Percentiles rank a stretch among this genome's conserved stretches.
These are phyloP conservation scores for Cerceris ruficornis DNA, from an alignment of 2,888 invertebrate genomes.

Conservation along the genomic window DNA sequence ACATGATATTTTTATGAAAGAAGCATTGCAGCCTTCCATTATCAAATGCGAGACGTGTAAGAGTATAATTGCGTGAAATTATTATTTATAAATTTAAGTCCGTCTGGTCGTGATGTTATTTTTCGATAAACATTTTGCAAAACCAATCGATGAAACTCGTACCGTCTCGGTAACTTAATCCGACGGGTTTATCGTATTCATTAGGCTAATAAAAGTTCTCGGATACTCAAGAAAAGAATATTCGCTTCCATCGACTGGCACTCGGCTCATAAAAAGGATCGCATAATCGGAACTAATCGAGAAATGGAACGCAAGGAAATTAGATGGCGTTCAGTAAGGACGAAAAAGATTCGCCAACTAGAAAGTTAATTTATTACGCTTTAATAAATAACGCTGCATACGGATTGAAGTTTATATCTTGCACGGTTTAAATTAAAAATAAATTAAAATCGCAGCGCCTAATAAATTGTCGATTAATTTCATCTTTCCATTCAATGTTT, in stretches of 20 bases:
- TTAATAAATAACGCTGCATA: not conserved
- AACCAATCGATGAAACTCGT: not conserved
- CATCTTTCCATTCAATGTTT: too few relatives aligned
- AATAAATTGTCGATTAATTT: too few relatives aligned
- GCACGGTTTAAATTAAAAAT: too few relatives aligned
- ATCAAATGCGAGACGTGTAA: too few relatives aligned
- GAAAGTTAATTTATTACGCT: not conserved
- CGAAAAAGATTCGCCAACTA: slow-evolving; percentile 7
- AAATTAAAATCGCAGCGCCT: too few relatives aligned
- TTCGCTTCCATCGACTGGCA: slow-evolving; percentile 2
- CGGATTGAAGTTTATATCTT: too few relatives aligned
- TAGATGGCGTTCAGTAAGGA: slow-evolving; percentile 13
- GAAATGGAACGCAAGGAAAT: slow-evolving; percentile 13
- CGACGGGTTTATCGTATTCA: not conserved
- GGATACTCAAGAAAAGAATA: not conserved
- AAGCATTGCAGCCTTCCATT: too few relatives aligned
- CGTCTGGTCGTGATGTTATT: not conserved
- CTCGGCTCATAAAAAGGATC: slow-evolving; percentile 23
- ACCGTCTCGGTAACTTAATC: not conserved
- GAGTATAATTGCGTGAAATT: not conserved
- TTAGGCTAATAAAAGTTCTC: not conserved
- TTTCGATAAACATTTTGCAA: not conserved
- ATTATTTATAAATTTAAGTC: not conserved
- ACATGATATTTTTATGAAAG: too few relatives aligned
- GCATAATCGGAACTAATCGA: slow-evolving; percentile 38